Percentiles rank a stretch among this genome's conserved stretches.
phyloP scores from a whole-genome alignment of 30 jellyfish, hydroid and myxozoan genomes.

The Turritopsis rubra region DNA sequence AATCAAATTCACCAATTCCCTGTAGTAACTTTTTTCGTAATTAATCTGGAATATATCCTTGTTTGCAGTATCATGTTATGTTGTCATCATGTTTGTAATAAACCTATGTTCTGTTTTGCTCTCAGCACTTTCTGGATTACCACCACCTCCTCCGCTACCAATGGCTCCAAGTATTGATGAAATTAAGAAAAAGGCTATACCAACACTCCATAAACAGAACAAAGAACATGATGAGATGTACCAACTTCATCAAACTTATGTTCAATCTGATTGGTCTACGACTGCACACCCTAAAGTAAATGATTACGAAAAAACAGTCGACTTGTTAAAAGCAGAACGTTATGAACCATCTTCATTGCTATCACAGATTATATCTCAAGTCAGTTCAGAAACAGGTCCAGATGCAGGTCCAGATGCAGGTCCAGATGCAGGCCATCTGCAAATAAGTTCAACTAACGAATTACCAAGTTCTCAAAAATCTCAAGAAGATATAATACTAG shows the following conservation, averaged over 20 bases:
- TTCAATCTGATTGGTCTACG: background rate
- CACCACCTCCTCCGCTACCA: slow-evolving; percentile 37
- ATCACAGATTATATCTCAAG: background rate
- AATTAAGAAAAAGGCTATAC: slow-evolving; percentile 1
- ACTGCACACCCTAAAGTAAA: background rate
- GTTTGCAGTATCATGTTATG: too few species aligned
- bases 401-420: background rate
- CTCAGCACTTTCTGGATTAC: background rate
- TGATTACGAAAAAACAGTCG: background rate
- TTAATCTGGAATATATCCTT: too few species aligned
- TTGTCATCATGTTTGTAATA: background rate
- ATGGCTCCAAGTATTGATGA: slow-evolving; percentile 19
- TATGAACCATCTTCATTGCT: slow-evolving; percentile 28
- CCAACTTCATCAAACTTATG: too few species aligned
- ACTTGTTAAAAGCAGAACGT: slow-evolving; percentile 2
- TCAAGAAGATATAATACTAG: background rate
- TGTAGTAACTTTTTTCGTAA: too few species aligned
- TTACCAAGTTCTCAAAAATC: background rate
- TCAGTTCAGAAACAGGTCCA: background rate
- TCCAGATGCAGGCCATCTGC: background rate
- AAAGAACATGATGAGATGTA: background rate
- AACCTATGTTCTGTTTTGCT: background rate
- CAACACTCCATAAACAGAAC: background rate
- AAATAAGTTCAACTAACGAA: background rate
- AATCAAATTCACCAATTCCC: too few species aligned